phyloP scores from a whole-genome alignment of 2,888 invertebrate species.

The Augiades crinisus region DNA sequence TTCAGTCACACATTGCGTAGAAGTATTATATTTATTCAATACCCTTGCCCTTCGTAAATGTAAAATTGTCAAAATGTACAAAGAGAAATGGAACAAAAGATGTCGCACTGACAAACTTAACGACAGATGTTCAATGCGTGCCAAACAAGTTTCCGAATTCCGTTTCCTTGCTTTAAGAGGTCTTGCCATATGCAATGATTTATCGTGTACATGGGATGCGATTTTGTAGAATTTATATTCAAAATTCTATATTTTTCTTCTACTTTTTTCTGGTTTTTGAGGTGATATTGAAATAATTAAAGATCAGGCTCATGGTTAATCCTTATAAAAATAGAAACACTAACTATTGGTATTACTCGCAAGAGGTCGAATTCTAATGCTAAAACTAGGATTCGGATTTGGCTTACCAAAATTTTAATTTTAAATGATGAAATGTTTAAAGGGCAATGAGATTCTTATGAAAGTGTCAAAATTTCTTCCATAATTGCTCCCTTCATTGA shows the following conservation, averaged over 20 bases:
- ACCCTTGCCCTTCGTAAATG: no score
- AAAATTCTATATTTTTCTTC: no score
- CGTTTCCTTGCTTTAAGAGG: slow-evolving; percentile 10
- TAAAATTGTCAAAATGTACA: no score
- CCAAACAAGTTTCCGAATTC: slow-evolving; percentile 13
- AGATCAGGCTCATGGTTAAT: no score
- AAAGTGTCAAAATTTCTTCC: slow-evolving; percentile 62
- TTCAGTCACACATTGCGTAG: no score
- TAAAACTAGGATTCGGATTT: no score
- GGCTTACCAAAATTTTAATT: slow-evolving; percentile 4
- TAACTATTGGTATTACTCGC: background rate
- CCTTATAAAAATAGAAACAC: no score
- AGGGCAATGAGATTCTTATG: slow-evolving; percentile 48
- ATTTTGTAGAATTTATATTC: background rate
- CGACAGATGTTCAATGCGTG: slow-evolving; percentile 12
- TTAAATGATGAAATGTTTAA: slow-evolving; percentile 29
- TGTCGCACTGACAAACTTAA: background rate
- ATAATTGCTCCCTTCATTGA: slow-evolving; percentile 69
- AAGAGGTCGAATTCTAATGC: background rate
- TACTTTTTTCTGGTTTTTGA: no score
- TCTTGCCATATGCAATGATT: slow-evolving; percentile 5
- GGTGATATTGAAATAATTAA: no score
- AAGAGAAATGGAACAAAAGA: slow-evolving; percentile 3
- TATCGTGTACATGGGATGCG: background rate
- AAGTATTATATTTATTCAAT: no score